These are phyloP conservation scores for Gymnobelideus leadbeateri DNA, from an alignment of 2,113 vertebrate genomes.

Conservation along the genomic window DNA sequence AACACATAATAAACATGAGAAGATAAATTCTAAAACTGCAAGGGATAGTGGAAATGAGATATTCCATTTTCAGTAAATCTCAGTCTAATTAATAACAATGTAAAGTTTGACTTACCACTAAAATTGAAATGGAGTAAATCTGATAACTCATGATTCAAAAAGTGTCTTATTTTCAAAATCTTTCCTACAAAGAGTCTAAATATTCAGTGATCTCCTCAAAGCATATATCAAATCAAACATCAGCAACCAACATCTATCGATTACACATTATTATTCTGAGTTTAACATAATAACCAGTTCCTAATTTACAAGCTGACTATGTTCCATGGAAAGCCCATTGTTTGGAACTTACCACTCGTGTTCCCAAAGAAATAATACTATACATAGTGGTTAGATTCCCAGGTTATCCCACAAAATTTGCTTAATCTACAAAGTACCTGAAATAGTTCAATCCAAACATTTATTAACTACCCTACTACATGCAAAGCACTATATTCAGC, in stretches of 20 bases:
- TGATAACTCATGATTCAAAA: constrained; percentile 46
- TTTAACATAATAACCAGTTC: constrained; percentile 36
- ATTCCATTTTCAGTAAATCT: constrained; percentile 61
- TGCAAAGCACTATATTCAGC: neutral
- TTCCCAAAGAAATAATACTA: constrained; percentile 45
- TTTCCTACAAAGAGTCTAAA: constrained; percentile 32
- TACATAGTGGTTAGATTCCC: constrained; percentile 28
- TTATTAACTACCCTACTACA: neutral
- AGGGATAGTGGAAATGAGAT: constrained; percentile 59
- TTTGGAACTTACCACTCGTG: constrained; percentile 45
- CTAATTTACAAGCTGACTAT: neutral
- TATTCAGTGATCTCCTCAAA: constrained; percentile 42
- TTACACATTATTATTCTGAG: constrained; percentile 30
- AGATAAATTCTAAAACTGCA: constrained; percentile 63
- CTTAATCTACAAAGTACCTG: constrained; percentile 40
- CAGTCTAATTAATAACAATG: constrained; percentile 56
- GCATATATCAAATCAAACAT: constrained; percentile 37
- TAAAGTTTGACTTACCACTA: constrained; percentile 62
- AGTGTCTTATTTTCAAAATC: constrained; percentile 49
- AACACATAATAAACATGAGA: constrained; percentile 51
- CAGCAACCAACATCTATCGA: constrained; percentile 8
- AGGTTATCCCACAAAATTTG: constrained; percentile 41
- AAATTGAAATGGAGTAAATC: constrained; percentile 25
- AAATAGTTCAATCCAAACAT: neutral
- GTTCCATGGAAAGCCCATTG: constrained; percentile 18